These are phyloP conservation scores for Pelodytes ibericus DNA, from an alignment of 2,797 vertebrate genomes.

Conservation along the genomic window DNA sequence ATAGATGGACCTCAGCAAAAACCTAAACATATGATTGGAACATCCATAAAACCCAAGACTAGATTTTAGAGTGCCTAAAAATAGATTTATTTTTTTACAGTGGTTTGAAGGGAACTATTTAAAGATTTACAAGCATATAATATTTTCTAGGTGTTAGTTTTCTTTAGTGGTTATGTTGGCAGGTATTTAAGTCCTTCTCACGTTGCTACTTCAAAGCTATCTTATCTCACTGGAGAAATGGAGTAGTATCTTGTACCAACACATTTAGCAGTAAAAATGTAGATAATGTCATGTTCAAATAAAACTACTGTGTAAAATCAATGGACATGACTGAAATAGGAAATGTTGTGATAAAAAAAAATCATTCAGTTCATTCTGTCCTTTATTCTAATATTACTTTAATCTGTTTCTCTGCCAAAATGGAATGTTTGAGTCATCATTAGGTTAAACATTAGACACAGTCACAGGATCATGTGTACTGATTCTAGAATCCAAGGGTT, in stretches of 20 bases:
- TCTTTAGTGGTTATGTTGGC: slow-evolving; percentile 3
- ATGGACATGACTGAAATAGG: slow-evolving; percentile 2
- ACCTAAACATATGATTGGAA: too few relatives aligned
- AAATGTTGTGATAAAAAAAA: not conserved
- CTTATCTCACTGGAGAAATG: slow-evolving; percentile 26
- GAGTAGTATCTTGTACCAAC: slow-evolving; percentile 6
- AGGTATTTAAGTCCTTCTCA: slow-evolving; percentile 19
- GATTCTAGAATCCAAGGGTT: not conserved
- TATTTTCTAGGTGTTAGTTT: not conserved
- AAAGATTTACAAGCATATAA: not conserved
- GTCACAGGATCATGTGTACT: not conserved
- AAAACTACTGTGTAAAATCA: slow-evolving; percentile 13
- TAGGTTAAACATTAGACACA: not conserved
- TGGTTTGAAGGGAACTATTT: not conserved
- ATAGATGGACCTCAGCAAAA: too few relatives aligned
- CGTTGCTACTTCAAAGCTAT: slow-evolving; percentile 13
- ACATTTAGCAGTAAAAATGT: not conserved
- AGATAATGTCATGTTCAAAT: slow-evolving; percentile 14
- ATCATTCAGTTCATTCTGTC: slow-evolving; percentile 8
- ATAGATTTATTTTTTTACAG: not conserved
- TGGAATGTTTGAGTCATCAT: not conserved
- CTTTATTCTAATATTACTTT: slow-evolving; percentile 4
- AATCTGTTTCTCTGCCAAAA: not conserved
- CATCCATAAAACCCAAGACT: too few relatives aligned
- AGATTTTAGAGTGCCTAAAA: too few relatives aligned